These are phyloP conservation scores for Hylaeus volcanicus DNA, from an alignment of 1,140 invertebrate genomes.

Conservation along the genomic window DNA sequence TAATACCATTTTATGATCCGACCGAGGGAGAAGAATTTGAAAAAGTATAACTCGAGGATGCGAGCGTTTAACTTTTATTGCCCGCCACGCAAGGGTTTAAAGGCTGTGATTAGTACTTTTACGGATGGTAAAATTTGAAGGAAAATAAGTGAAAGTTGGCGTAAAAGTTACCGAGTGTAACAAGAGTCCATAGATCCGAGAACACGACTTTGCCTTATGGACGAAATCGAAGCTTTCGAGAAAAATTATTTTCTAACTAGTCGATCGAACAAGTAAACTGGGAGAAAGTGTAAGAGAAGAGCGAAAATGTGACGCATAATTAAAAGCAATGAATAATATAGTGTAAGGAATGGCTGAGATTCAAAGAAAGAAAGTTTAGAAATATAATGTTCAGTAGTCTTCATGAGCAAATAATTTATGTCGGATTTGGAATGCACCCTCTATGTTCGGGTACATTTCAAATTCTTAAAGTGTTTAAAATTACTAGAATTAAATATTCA, in stretches of 20 bases:
- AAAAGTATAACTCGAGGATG: neutral
- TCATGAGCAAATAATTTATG: no score
- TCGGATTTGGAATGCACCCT: no score
- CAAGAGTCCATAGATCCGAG: neutral
- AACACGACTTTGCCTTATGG: neutral
- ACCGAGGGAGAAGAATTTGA: neutral
- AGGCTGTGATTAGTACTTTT: constrained; percentile 8
- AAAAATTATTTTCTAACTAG: neutral
- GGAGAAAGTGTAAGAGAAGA: no score
- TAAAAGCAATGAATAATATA: no score
- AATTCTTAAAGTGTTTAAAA: no score
- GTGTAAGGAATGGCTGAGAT: neutral
- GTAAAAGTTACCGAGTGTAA: constrained; percentile 20
- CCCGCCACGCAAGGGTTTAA: neutral
- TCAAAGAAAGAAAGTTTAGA: neutral
- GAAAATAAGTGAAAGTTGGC: constrained; percentile 34
- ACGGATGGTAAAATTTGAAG: constrained; percentile 23
- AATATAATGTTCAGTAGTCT: no score
- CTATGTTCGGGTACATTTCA: no score
- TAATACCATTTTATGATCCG: neutral
- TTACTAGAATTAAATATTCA: no score
- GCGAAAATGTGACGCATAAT: no score
- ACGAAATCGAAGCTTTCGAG: no score
- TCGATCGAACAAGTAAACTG: no score
- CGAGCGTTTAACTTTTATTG: neutral